phyloP scores from a whole-genome alignment of 2,113 vertebrate genomes.

The Apodemus sylvaticus region DNA sequence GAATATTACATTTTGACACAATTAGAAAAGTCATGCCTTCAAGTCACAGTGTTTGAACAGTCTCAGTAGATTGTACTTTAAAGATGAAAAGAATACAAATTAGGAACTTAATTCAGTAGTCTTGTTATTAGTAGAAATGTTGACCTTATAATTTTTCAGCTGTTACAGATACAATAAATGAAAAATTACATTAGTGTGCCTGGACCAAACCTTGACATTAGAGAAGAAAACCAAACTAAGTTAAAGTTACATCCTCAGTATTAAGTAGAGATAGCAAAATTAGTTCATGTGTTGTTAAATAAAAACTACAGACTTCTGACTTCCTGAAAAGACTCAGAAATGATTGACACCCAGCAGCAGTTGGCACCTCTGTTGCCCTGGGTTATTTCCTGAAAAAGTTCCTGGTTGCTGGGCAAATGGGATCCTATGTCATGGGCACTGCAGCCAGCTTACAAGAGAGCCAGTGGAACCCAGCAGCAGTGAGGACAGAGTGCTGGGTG shows the following conservation, averaged over 20 bases:
- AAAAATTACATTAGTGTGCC: not conserved
- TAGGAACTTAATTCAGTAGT: not conserved
- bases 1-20: not conserved
- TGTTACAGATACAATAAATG: conserved; percentile 15
- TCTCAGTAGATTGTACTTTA: not conserved
- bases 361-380: not conserved
- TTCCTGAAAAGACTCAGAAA: conserved; percentile 25
- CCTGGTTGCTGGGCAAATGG: not conserved
- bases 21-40: conserved; percentile 45
- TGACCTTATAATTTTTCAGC: conserved; percentile 32
- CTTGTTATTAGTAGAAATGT: conserved; percentile 26
- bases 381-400: not conserved
- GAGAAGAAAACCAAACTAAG: not conserved
- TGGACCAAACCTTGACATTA: not conserved
- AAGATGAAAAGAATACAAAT: conserved; percentile 48
- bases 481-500: not conserved
- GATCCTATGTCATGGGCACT: not conserved
- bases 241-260: conserved; percentile 17
- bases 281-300: conserved; percentile 32
- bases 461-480: not conserved
- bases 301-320: not conserved
- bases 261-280: conserved; percentile 18
- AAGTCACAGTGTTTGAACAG: not conserved
- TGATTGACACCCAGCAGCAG: not conserved
- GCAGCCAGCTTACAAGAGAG: not conserved